These are phyloP conservation scores for Tyria jacobaeae DNA, from an alignment of 2,888 invertebrate species.

Conservation along the genomic window DNA sequence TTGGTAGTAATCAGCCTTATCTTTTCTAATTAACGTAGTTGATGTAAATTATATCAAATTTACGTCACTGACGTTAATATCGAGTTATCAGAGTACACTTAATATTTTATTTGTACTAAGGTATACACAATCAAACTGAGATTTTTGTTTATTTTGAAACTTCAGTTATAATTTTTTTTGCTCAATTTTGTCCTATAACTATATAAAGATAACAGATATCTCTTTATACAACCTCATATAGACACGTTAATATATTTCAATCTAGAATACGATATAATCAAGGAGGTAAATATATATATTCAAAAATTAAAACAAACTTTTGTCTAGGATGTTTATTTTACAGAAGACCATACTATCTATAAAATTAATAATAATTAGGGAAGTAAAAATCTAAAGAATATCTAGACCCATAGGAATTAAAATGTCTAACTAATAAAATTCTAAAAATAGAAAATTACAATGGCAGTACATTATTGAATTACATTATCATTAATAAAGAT, in stretches of 20 bases:
- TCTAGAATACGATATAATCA: background rate
- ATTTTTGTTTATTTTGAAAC: no score
- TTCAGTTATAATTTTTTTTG: no score
- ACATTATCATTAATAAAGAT: constrained; percentile 29
- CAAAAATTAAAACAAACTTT: constrained; percentile 25
- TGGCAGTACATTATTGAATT: constrained; percentile 32
- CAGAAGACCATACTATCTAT: constrained; percentile 32
- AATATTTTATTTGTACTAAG: no score
- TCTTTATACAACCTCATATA: background rate
- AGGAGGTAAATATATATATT: background rate
- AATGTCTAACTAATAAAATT: constrained; percentile 33
- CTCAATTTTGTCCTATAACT: no score
- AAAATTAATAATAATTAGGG: background rate
- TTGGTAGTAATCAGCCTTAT: no score
- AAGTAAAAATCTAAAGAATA: constrained; percentile 21
- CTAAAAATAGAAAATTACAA: constrained; percentile 23
- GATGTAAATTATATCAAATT: no score
- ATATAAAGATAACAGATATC: background rate
- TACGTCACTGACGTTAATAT: no score
- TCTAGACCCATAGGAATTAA: constrained; percentile 24
- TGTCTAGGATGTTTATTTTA: constrained; percentile 36
- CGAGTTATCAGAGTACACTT: no score
- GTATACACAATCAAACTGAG: no score
- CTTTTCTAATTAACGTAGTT: no score
- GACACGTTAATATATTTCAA: background rate